These are phyloP conservation scores for Chionoecetes opilio DNA, from an alignment of 1,140 invertebrate species.

Conservation along the genomic window DNA sequence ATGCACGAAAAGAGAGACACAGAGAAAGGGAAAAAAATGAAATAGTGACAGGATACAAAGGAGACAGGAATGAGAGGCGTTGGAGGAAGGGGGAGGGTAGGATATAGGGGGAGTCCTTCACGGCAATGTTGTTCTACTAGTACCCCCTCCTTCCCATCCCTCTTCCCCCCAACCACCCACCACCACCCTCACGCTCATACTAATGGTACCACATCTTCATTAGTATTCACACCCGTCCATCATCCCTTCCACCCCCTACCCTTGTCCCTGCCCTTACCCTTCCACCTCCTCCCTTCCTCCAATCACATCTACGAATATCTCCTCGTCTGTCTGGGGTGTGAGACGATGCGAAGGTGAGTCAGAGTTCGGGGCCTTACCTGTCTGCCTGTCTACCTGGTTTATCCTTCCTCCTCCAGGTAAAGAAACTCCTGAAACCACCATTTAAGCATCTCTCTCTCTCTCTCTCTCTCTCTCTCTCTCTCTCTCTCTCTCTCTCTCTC, in stretches of 20 bases:
- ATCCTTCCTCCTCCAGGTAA: neutral
- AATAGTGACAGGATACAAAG: conserved; percentile 44
- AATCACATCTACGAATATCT: neutral
- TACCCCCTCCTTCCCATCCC: neutral
- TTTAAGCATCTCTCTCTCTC: neutral
- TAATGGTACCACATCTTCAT: conserved; percentile 34
- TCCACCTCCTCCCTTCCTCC: conserved; percentile 12
- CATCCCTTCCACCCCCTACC: neutral
- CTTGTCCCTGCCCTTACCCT: neutral
- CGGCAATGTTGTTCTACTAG: neutral
- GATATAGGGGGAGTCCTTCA: neutral
- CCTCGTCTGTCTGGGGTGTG: neutral
- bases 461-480: conserved; percentile 5
- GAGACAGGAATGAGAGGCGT: neutral
- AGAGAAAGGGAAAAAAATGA: too few species aligned
- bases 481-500: conserved; percentile 12
- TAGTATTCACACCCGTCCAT: conserved; percentile 8
- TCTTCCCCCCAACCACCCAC: neutral
- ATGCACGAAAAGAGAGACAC: neutral
- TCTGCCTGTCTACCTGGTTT: neutral
- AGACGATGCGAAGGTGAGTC: neutral
- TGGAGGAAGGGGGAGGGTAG: neutral
- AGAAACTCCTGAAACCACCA: neutral
- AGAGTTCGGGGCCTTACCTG: neutral
- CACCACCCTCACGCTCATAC: neutral